Evolutionary conservation across 2,888 invertebrate genomes (phyloP), one percentile per base, ranked within the genome.

Genomic region (Xestia sexstrigata): DNA sequence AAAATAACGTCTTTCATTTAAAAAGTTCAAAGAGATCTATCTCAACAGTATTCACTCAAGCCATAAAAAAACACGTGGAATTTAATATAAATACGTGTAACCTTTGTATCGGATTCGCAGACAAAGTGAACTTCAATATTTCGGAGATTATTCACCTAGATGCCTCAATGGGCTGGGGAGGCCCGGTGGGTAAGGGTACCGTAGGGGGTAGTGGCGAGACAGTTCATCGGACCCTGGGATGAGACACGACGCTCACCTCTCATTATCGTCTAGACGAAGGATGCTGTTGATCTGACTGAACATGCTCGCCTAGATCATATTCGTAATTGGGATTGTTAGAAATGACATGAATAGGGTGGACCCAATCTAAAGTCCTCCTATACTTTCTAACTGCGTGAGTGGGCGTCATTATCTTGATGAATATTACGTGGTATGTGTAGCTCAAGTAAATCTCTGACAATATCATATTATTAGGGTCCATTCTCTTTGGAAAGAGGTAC

Each of bases 211-310:
- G 76, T 80, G 92, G 85, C 94, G 93, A 93, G 95, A 94, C 95
- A 89, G 95, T 95, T 95, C 95, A 94, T 94, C 93, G 95, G 95
- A 94, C 95, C 91, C 89, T 87, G 86, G 88, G 82, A 84, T 84
- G 87, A 83, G 87, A 73, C 74, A 71, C 70, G 89, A 91, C 91
- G 90, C 89, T 89, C 87, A 87, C 88, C 84, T 85, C 88, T 92
- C 91, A 92, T 94, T 88, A 86, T 87, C 89, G 95, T 95, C 95
- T 92, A 92, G 91, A 91, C 91, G 87, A 86, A 82, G 81, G 81
- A 78, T 81, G 82, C 84, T 88, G 85, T 87, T 84, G 87, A 86
- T 84, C 76, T 81, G 75, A 52, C 74, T 76, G 70, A 78, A 82
- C 77, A 75, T 63, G 58, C 65, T 75, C 70, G 42, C 47, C 47